Base-by-base conservation (phyloP, 2,888 invertebrate species). In the Polymixis flavicincta region DNA sequence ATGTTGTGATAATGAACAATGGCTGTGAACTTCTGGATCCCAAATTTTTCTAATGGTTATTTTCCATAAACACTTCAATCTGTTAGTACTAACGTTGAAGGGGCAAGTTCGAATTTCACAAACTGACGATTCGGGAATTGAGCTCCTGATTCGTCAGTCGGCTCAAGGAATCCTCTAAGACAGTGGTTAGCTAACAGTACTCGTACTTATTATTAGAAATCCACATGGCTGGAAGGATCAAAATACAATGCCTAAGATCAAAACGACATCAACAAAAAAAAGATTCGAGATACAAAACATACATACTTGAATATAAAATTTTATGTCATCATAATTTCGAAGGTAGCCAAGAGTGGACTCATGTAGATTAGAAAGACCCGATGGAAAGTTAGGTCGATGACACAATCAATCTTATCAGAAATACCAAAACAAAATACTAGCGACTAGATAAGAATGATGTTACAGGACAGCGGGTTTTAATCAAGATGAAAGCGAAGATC, bases 1-100 rank as follows among this genome's bases (percentile, higher is more conserved):
- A 48, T 74, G 48, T 54, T 59, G 19, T 59, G 68, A 68, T 80
- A 74, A 74, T 28, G 14, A 69, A n/a, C 32, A 25, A 71, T 4
- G n/a, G 32, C 32, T 45, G 25, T 14, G 28, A 25, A 52, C 57
- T 74, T 57, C 45, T 74, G 37, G 42, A 19, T 72, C 32, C 22
- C 50, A 42, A 50, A 37, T 59, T 59, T 45, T 19, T 28, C 14
- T 32, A 32, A 32, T 17, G n/a, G 14, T 6, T n/a, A 32, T 6
- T 7, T 7, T 9, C 17, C 32, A 66, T n/a, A 32, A 52, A 50
- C 14, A 65, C 17, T 50, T 32, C 32, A 25, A 66, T n/a, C 28
- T 50, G 32, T 32, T 50, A n/a, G 50, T 28, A 2, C 64, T 50
- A 50, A 28, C 14, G 14, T 48, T 17, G 11, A 52, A 7, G 7